Base-by-base conservation (phyloP, 2,888 invertebrate species). In the Rhamphomyia laevipes region DNA sequence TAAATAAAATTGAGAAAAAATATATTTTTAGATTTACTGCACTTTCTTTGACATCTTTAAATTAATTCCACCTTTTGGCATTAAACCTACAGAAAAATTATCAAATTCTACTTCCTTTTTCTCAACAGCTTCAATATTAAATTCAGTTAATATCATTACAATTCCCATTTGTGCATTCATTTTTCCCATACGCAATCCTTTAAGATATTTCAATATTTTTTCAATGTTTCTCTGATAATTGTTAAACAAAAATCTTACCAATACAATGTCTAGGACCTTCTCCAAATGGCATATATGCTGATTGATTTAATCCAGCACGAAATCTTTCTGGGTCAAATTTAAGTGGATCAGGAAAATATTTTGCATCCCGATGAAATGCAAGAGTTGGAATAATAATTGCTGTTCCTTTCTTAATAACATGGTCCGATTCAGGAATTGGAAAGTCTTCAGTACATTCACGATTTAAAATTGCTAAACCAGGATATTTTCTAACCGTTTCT, bases 251-350 rank as follows among this genome's bases (percentile, higher is more conserved):
- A 33, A 35, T n/a, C n/a, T 35, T 35, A 68, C 72, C 71, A 49
- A 70, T 65, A 52, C 71, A 72, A 12, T 62, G 59, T 11, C 67
- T 61, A 7, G 70, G 66, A 0, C 70, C 71, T 33, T 68, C 61
- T 27, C 71, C 72, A 51, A 67, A 72, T 5, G 69, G 69, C 17
- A 66, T 56, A 45, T 65, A 68, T 3, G 64, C 64, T 3, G 51
- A 55, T 3, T 57, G 59, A 48, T 63, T 56, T 43, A 63, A 63
- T 2, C 59, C 60, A 1, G 65, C 61, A 3, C 58, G 51, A 56
- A 71, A 74, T 15, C 74, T 58, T 33, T 72, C 64, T 1, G 74
- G 74, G 38, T 70, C 66, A 53, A 72, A 74, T 46, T 62, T 63
- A 35, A 65, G 49, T 10, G 74, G 73, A 41, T 73, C 63, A 1